Evolutionary conservation across 1,140 invertebrate genomes (phyloP).

Genomic region (Andricus grossulariae): DNA sequence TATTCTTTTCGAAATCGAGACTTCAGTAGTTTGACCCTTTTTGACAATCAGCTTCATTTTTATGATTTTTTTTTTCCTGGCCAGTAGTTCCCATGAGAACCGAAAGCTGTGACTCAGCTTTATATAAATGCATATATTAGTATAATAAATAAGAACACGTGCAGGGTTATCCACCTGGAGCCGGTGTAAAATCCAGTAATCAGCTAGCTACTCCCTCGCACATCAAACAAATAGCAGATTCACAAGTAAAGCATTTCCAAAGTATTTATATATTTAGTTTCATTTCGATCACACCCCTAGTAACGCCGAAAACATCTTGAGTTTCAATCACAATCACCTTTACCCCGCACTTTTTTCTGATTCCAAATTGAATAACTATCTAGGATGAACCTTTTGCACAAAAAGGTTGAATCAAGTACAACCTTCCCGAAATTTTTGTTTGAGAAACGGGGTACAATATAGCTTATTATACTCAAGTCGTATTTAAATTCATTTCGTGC

Average conservation of each 20-base stretch:
- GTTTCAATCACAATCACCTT: conserved; percentile 6
- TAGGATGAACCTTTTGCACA: background rate
- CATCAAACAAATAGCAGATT: conserved; percentile 8
- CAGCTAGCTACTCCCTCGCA: conserved; percentile 13
- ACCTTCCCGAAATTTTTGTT: background rate
- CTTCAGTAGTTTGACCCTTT: too few relatives aligned
- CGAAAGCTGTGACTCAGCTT: too few relatives aligned
- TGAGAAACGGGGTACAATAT: background rate
- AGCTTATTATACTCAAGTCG: background rate
- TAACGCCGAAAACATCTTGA: background rate
- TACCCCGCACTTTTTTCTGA: background rate
- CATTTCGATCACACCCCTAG: conserved; percentile 9
- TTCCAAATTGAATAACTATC: background rate
- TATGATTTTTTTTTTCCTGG: too few relatives aligned
- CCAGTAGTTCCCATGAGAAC: too few relatives aligned
- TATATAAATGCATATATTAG: too few relatives aligned
- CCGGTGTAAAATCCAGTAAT: background rate
- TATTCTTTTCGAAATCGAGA: too few relatives aligned
- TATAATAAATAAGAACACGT: background rate
- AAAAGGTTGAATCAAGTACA: background rate
- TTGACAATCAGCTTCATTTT: too few relatives aligned
- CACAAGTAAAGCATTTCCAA: background rate
- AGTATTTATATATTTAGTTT: conserved; percentile 22
- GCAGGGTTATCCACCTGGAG: background rate
- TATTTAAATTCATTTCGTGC: background rate